phyloP scores from a whole-genome alignment of 2,113 vertebrate genomes.

The Onychostoma macrolepis region DNA sequence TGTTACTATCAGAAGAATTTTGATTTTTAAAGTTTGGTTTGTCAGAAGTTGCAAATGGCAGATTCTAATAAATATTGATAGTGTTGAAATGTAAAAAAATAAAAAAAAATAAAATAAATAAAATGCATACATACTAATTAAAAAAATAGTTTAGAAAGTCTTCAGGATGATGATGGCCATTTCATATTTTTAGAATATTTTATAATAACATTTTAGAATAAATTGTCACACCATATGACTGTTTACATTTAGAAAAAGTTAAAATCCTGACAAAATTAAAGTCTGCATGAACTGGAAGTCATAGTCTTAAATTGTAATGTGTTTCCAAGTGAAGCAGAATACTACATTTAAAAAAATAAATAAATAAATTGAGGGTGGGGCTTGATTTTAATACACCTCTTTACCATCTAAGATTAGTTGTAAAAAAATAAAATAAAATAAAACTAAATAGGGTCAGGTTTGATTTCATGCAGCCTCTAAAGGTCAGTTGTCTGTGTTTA shows the following conservation, averaged over 20 bases:
- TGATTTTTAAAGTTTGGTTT: not conserved
- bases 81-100: no score
- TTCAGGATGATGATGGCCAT: not conserved
- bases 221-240: not conserved
- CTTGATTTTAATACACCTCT: not conserved
- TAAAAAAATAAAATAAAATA: not conserved
- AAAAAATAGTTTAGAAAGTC: not conserved
- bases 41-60: not conserved
- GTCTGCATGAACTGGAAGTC: not conserved
- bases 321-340: not conserved
- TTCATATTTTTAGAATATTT: not conserved
- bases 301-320: not conserved
- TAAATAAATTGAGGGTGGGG: not conserved
- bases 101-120: no score
- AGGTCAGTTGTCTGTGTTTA: not conserved
- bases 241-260: not conserved
- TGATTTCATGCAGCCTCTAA: not conserved
- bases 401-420: not conserved
- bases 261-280: not conserved
- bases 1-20: not conserved
- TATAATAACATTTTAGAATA: not conserved
- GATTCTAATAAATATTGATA: no score
- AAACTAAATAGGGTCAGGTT: not conserved
- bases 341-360: not conserved
- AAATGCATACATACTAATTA: no score